These are phyloP conservation scores for Drosophila trapezifrons DNA, from an alignment of 1,140 invertebrate genomes.

Conservation along the genomic window DNA sequence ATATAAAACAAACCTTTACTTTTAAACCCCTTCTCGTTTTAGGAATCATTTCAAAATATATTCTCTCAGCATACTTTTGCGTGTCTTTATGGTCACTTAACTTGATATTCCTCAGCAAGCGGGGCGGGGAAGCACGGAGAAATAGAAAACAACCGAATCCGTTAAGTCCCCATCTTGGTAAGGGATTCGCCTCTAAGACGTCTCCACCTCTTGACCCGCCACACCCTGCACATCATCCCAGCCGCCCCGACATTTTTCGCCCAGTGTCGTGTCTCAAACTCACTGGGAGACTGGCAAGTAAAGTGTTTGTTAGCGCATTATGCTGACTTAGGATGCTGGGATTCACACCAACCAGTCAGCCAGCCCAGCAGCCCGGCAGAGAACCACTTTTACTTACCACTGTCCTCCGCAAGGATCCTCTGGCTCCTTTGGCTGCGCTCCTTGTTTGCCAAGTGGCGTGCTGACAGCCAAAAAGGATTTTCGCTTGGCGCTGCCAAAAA, in stretches of 20 bases:
- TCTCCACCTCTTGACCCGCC: slow-evolving; percentile 10
- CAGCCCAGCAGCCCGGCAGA: slow-evolving; percentile 3
- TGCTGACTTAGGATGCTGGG: slow-evolving; percentile 75
- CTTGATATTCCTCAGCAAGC: slow-evolving; percentile 25
- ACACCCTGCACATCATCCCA: slow-evolving; percentile 5
- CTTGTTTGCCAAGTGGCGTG: slow-evolving; percentile 80
- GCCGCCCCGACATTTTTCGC: slow-evolving; percentile 20
- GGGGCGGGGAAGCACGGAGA: background rate
- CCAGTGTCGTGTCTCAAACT: slow-evolving; percentile 52
- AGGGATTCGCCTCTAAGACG: slow-evolving; percentile 34
- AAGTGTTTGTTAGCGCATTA: slow-evolving; percentile 81
- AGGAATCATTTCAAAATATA: slow-evolving; percentile 14
- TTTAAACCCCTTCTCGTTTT: background rate
- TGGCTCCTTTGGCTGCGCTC: slow-evolving; percentile 17
- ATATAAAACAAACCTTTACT: background rate
- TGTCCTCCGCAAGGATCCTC: slow-evolving; percentile 45
- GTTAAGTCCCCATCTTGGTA: slow-evolving; percentile 39
- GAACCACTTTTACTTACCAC: slow-evolving; percentile 78
- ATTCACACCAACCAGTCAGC: slow-evolving; percentile 62
- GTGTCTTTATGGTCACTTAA: slow-evolving; percentile 40
- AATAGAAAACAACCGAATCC: slow-evolving; percentile 38
- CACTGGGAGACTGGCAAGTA: slow-evolving; percentile 58
- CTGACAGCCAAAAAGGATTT: slow-evolving; percentile 82
- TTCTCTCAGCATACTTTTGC: slow-evolving; percentile 20
- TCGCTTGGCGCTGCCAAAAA: slow-evolving; percentile 77